A percentile compares a stretch with the other conserved stretches of the same genome.
These are phyloP conservation scores for Drosophila bocki DNA, from an alignment of 1,140 invertebrate species.

Conservation along the genomic window DNA sequence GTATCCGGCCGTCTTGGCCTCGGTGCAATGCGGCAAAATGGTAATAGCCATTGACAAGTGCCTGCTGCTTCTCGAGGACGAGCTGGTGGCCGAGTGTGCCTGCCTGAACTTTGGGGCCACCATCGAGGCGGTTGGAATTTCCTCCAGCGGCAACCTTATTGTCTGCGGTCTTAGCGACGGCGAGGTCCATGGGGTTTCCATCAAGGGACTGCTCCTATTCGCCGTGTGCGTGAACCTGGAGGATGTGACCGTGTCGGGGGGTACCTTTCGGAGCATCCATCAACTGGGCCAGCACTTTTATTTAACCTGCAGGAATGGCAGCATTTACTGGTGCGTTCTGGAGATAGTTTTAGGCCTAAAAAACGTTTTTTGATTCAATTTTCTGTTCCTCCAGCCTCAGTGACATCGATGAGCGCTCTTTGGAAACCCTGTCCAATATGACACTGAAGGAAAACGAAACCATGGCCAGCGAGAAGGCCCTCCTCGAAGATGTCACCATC, in stretches of 20 bases:
- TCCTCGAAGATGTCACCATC: constrained; percentile 67
- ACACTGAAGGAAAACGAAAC: constrained; percentile 63
- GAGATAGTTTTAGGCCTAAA: not conserved
- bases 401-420: constrained; percentile 66
- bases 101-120: constrained; percentile 63
- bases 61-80: constrained; percentile 78
- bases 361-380: not conserved
- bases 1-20: constrained; percentile 64
- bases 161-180: constrained; percentile 78
- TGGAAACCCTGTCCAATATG: constrained; percentile 55
- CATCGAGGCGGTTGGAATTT: constrained; percentile 75
- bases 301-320: constrained; percentile 75
- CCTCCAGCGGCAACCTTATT: constrained; percentile 73
- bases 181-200: constrained; percentile 77
- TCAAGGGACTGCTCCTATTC: constrained; percentile 75
- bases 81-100: constrained; percentile 74
- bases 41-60: constrained; percentile 77
- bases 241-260: constrained; percentile 55
- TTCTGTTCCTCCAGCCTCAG: constrained; percentile 46
- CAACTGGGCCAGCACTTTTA: constrained; percentile 63
- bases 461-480: constrained; percentile 42
- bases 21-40: constrained; percentile 74
- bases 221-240: constrained; percentile 67
- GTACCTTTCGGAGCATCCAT: constrained; percentile 69
- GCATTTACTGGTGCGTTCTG: constrained; percentile 64